Percentiles rank a stretch among this genome's conserved stretches.
Conservation (phyloP, 2,113 vertebrate species). For the Nibea coibor region DNA sequence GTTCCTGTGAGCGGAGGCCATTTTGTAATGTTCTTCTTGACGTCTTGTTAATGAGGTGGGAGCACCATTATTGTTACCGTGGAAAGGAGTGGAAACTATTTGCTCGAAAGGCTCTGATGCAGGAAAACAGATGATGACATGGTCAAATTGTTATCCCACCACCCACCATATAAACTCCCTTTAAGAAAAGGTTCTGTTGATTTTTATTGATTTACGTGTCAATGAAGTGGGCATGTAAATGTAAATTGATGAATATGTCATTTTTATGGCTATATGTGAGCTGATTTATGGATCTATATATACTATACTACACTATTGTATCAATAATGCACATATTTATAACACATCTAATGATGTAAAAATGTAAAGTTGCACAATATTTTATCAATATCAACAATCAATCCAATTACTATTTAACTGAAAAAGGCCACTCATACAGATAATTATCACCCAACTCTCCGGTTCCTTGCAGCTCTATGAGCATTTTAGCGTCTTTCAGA, state of each 20-base stretch:
- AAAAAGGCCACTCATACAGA: too few species aligned
- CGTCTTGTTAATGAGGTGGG: constrained; percentile 25
- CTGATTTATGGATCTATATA: background rate
- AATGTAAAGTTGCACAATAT: background rate
- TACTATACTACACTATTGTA: too few species aligned
- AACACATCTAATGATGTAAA: background rate
- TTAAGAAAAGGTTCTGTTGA: background rate
- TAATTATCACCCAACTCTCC: too few species aligned
- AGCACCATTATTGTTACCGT: constrained; percentile 16
- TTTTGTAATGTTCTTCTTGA: constrained; percentile 46
- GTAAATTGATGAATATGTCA: background rate
- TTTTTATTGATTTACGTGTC: background rate
- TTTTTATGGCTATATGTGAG: background rate
- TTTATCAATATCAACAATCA: background rate
- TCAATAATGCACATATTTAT: background rate
- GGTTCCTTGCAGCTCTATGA: background rate
- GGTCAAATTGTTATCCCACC: background rate
- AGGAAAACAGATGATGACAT: constrained; percentile 4
- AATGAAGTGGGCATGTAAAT: background rate
- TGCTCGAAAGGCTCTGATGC: constrained; percentile 4
- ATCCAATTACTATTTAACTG: background rate
- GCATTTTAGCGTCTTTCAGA: background rate
- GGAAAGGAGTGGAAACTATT: constrained; percentile 17
- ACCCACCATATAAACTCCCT: background rate
- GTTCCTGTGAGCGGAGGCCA: constrained; percentile 31